Evolutionary conservation across 1,140 invertebrate species (phyloP), one percentile per base, ranked within the genome.

Genomic region (Pygmarrhopalites habei): DNA sequence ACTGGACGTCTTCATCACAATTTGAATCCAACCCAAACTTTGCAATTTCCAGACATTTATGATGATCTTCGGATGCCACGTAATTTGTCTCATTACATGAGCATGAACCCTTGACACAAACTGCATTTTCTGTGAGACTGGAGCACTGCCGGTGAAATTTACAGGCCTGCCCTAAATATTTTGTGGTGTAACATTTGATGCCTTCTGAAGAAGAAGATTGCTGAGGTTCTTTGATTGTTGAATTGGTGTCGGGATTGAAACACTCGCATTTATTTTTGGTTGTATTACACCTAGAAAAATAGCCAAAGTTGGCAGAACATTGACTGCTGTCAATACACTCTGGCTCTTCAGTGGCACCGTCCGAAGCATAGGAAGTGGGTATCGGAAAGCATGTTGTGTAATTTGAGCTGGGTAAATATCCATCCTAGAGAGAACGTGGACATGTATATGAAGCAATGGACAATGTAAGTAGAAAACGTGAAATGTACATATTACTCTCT

Each of bases 1-100:
- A 70, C 32, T 70, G 69, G 1, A 7, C 28, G 39, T 70, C 65
- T 57, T 70, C 69, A 53, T 67, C 65, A 35, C 69, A 70, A n/a
- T 46, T 25, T 12, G 63, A 65, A 25, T 62, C 23, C 1, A 65
- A 30, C n/a, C 69, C 69, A n/a, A 49, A 52, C 15, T 23, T 29
- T 25, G 44, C 63, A 59, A 70, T 66, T 52, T 62, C 43, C 26
- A 70, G 41, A 35, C 69, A 70, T 63, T 67, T 65, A 39, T 63
- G 56, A 17, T 63, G 59, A 53, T 70, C 69, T 19, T 60, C 19
- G 35, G 62, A 65, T 4, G 29, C 32, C 3, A 66, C 58, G 28
- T 65, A 58, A 26, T 56, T 62, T 7, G 52, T 26, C 21, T 65
- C 64, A n/a, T 55, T 14, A 57, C 69, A 70, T 43, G 57, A 57